Evolutionary conservation across 2,797 vertebrate genomes (phyloP).

Genomic region (Tinamus major): DNA sequence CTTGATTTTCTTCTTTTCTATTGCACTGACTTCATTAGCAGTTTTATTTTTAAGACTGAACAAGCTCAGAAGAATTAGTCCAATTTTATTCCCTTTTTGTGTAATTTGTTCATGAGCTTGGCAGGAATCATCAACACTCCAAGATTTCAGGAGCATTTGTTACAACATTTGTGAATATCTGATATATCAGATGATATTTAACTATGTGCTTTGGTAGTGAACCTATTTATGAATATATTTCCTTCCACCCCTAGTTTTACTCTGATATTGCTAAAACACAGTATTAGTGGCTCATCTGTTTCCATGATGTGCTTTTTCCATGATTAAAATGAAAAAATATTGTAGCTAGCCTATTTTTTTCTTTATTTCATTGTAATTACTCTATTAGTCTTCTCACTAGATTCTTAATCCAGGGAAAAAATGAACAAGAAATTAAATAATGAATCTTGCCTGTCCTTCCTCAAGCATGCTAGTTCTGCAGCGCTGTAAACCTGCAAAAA

Average conservation of each 20-base stretch:
- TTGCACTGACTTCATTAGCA: neutral
- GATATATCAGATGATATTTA: neutral
- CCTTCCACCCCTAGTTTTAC: neutral
- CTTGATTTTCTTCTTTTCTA: neutral
- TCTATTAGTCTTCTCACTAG: neutral
- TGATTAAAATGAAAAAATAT: neutral
- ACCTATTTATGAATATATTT: neutral
- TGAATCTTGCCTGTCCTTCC: neutral
- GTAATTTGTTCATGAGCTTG: neutral
- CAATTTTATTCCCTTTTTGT: neutral
- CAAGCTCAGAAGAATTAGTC: neutral
- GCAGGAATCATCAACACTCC: neutral
- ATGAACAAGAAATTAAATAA: neutral
- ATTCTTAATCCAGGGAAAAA: neutral
- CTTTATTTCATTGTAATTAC: neutral
- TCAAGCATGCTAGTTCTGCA: neutral
- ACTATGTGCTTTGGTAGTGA: neutral
- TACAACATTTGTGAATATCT: neutral
- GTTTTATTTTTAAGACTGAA: neutral
- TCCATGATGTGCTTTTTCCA: neutral
- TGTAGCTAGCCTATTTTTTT: neutral
- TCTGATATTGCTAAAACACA: neutral
- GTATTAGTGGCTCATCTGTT: neutral
- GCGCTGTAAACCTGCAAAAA: neutral
- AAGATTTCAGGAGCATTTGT: neutral